These are phyloP conservation scores for Catocala sponsa DNA, from an alignment of 2,888 invertebrate genomes.

Conservation along the genomic window DNA sequence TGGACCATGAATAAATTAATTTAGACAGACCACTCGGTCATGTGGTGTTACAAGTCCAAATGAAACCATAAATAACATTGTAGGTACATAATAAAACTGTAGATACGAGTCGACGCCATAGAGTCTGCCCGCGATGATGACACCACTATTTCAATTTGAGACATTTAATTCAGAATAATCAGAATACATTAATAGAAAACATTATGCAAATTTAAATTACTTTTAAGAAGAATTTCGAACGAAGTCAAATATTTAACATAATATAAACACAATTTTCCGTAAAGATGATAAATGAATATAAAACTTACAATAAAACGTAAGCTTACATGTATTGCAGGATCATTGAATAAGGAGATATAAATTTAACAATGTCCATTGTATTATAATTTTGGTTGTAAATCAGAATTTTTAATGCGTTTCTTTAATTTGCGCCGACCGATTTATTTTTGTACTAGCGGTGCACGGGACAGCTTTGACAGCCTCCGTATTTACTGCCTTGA, in stretches of 20 bases:
- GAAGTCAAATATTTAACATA: constrained; percentile 51
- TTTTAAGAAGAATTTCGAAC: constrained; percentile 43
- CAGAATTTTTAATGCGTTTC: constrained; percentile 70
- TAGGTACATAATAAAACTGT: constrained; percentile 48
- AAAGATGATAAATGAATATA: constrained; percentile 54
- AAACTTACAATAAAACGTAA: constrained; percentile 59
- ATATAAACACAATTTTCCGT: constrained; percentile 46
- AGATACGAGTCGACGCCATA: constrained; percentile 63
- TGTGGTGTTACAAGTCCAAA: constrained; percentile 51
- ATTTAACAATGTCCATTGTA: constrained; percentile 74
- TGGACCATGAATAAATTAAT: constrained; percentile 57
- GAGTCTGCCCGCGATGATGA: constrained; percentile 66
- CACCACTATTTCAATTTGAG: constrained; percentile 63
- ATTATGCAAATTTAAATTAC: constrained; percentile 63
- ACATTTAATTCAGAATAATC: constrained; percentile 62
- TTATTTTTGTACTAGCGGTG: constrained; percentile 66
- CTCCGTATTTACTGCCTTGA: constrained; percentile 60
- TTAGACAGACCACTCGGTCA: constrained; percentile 49
- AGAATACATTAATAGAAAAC: constrained; percentile 61
- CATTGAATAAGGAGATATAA: constrained; percentile 71
- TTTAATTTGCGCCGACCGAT: constrained; percentile 73
- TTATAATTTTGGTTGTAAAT: constrained; percentile 78
- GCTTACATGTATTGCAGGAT: constrained; percentile 60
- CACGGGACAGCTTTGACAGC: constrained; percentile 58
- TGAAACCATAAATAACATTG: constrained; percentile 59